These are phyloP conservation scores for Centropus bengalensis DNA, from an alignment of 2,113 vertebrate species.

Conservation along the genomic window DNA sequence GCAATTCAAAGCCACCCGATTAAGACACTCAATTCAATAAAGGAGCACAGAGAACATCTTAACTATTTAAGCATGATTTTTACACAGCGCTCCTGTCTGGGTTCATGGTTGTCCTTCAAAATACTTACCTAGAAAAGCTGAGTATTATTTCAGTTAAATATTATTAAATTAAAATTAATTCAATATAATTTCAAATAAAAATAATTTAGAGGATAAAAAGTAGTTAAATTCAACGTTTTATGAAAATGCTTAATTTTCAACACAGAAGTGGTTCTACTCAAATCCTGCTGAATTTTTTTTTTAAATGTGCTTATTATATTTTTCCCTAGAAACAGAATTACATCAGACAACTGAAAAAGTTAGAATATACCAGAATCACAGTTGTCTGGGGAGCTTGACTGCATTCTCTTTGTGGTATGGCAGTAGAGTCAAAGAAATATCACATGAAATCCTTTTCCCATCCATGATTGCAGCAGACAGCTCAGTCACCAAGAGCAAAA, in stretches of 20 bases:
- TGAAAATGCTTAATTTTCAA: not conserved
- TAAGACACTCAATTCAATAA: not conserved
- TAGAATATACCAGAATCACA: not conserved
- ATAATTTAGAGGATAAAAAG: not conserved
- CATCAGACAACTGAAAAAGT: not conserved
- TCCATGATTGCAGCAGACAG: not conserved
- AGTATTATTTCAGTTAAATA: not conserved
- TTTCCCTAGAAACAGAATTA: not conserved
- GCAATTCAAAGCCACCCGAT: not conserved
- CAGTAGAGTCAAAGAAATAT: not conserved
- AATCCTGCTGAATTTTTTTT: not conserved
- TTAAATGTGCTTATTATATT: not conserved
- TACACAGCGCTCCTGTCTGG: not conserved
- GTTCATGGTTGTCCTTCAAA: not conserved
- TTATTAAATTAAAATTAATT: not conserved
- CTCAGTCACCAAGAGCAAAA: not conserved
- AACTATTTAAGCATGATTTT: not conserved
- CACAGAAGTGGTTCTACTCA: not conserved
- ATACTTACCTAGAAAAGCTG: not conserved
- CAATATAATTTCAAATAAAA: not conserved
- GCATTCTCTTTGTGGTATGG: not conserved
- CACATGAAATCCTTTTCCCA: not conserved
- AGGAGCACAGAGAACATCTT: not conserved
- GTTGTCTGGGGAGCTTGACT: not conserved
- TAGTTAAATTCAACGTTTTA: not conserved